Evolutionary conservation across 2,888 invertebrate species (phyloP), one percentile per base, ranked within the genome.

Genomic region (Dynastes hyllus): DNA sequence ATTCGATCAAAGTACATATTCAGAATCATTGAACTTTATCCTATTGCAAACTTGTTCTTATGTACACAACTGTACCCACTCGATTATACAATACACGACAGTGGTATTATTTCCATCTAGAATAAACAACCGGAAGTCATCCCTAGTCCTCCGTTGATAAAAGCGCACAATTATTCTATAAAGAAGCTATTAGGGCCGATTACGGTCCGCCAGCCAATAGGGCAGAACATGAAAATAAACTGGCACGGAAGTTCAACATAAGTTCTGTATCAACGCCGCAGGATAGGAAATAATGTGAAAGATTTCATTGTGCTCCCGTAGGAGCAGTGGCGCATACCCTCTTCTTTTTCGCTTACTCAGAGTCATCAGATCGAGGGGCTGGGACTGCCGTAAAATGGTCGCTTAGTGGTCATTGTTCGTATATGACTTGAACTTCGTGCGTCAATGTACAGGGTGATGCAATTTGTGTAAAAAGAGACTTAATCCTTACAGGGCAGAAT

Each of bases 161-260:
- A 75, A 50, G 61, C 32, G 32, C 45, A 40, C 73, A 61, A 75
- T 75, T 75, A 75, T 61, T 61, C 73, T 61, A 75, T 75, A 75
- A 75, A 75, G 50, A 45, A 40, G 40, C 73, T 40, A 75, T 75
- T 75, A 75, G 45, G 22, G 27, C 73, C 61, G 61, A 45, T 75
- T 75, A 73, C 27, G 11, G 22, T 61, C 45, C 2, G 61, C 45
- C 45, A 27, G 61, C 40, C 40, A 75, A 75, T 75, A 61, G 73
- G 58, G 27, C 61, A 40, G 45, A 11, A 61, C 50, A 40, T 45
- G 40, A 61, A 53, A 75, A 75, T 75, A 13, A 61, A 61, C 45
- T 45, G 29, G 27, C 45, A 45, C 61, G 61, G 73, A 61, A 75
- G 51, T 13, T 27, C n/a, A 22, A 22, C 22, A 22, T 22, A 22